Conservation (phyloP, 1,140 invertebrate species). For the Carposina sasakii region DNA sequence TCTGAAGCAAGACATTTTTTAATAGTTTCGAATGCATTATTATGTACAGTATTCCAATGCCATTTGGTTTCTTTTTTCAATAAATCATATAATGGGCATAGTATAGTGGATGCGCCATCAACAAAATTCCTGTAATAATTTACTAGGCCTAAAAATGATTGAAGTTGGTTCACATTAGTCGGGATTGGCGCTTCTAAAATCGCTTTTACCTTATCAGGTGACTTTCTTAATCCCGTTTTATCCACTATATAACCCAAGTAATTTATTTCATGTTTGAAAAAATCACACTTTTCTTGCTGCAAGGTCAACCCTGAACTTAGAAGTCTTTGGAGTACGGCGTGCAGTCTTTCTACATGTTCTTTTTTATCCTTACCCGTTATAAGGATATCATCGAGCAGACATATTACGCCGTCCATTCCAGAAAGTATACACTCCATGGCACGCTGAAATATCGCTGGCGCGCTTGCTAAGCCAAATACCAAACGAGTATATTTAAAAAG, state of each 20-base stretch:
- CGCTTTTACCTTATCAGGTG: background rate
- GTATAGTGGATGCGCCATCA: background rate
- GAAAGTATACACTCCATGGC: background rate
- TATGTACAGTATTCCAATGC: background rate
- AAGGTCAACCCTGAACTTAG: background rate
- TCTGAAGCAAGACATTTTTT: background rate
- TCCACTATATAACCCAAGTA: background rate
- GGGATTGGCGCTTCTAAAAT: background rate
- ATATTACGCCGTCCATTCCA: background rate
- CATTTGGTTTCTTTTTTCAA: background rate
- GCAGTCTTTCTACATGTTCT: background rate
- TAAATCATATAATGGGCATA: background rate
- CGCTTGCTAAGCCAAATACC: background rate
- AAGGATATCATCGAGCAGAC: background rate
- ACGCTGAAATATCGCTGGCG: background rate
- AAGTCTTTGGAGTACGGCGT: background rate
- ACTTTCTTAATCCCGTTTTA: background rate
- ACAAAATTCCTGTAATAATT: slow-evolving; percentile 5
- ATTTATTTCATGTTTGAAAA: background rate
- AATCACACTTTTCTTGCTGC: slow-evolving; percentile 1
- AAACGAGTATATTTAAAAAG: background rate
- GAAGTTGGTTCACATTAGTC: background rate
- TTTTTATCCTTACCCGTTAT: background rate
- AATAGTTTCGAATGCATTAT: background rate
- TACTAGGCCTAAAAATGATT: slow-evolving; percentile 1